Evolutionary conservation across 2,797 vertebrate species (phyloP).

Genomic region (Manis crassicaudata): DNA sequence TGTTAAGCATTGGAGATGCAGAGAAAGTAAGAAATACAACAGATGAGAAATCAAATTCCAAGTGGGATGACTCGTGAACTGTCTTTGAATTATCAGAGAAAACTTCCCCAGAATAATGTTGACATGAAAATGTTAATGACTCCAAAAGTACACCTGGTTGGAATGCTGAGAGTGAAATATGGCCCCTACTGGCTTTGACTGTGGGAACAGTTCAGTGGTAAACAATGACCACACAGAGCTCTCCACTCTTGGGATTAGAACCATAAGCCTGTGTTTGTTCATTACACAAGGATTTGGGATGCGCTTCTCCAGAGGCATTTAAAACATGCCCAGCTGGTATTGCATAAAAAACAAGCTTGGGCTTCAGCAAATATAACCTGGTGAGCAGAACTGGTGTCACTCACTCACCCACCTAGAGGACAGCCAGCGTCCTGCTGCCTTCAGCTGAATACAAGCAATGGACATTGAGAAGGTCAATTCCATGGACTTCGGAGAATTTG

Average conservation of each 20-base stretch:
- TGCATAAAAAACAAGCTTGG: background rate
- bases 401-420: accelerated
- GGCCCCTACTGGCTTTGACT: background rate
- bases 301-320: background rate
- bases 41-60: background rate
- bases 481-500: slow-evolving; percentile 89
- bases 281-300: slow-evolving; percentile 48
- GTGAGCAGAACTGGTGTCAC: background rate
- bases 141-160: background rate
- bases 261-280: slow-evolving; percentile 31
- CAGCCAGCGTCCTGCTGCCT: accelerated
- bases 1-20: background rate
- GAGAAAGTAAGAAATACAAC: background rate
- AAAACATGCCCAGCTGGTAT: background rate
- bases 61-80: background rate
- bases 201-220: background rate
- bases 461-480: slow-evolving; percentile 87
- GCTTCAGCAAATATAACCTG: background rate
- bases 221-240: background rate
- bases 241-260: background rate
- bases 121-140: background rate
- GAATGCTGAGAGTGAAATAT: background rate
- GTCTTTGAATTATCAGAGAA: background rate
- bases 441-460: slow-evolving; percentile 77
- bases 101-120: background rate